These are phyloP conservation scores for Abrostola triplasia DNA, from an alignment of 2,888 invertebrate genomes.

Conservation along the genomic window DNA sequence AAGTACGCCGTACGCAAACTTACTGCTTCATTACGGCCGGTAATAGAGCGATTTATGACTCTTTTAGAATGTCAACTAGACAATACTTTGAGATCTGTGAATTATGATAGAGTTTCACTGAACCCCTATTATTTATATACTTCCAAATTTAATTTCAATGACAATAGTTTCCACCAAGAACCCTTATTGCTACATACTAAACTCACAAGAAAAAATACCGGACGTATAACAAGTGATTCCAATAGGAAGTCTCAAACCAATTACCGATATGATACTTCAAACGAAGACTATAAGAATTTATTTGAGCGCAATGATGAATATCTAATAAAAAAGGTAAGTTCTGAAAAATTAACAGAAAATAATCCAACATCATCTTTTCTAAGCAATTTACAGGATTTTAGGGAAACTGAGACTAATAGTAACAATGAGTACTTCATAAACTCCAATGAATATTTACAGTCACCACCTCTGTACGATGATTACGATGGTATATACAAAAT, in stretches of 20 bases:
- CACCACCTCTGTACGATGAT: conserved; percentile 22
- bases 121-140: conserved; percentile 12
- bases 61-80: conserved; percentile 45
- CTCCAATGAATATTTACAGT: conserved; percentile 24
- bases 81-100: conserved; percentile 41
- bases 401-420: neutral
- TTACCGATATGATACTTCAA: conserved; percentile 2
- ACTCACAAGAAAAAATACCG: conserved; percentile 4
- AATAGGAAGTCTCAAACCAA: neutral
- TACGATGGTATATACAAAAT: conserved; percentile 18
- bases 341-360: conserved; percentile 4
- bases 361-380: neutral
- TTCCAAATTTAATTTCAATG: conserved; percentile 11
- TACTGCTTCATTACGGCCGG: conserved; percentile 26
- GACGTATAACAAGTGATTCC: neutral
- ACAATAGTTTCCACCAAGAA: conserved; percentile 2
- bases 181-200: neutral
- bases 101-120: neutral
- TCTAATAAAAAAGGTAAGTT: conserved; percentile 15
- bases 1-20: conserved; percentile 38
- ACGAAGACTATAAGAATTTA: conserved; percentile 7
- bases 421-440: neutral
- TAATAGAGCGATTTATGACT: conserved; percentile 40
- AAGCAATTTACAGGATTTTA: neutral
- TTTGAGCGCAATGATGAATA: conserved; percentile 2